Conservation (phyloP, 2,797 vertebrate species). For the Phoebastria nigripes region DNA sequence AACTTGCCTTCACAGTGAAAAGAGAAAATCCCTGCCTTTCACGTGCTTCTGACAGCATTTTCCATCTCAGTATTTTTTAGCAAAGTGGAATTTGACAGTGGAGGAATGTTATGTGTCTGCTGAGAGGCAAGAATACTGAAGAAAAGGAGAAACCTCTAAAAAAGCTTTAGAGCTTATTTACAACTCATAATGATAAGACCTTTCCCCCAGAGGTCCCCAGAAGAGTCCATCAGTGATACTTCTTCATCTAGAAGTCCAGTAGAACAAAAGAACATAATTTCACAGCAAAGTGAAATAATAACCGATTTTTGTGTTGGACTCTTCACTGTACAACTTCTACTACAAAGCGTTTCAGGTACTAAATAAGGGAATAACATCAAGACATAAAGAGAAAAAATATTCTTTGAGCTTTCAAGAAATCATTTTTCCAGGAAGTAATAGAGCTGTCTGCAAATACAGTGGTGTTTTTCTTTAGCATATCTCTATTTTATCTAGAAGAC, state of each 20-base stretch:
- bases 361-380: background rate
- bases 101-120: background rate
- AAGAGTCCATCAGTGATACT: background rate
- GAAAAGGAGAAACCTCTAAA: background rate
- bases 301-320: background rate
- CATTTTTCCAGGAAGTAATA: background rate
- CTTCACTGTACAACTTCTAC: background rate
- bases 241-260: background rate
- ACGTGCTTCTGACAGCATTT: background rate
- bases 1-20: background rate
- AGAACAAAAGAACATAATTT: background rate
- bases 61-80: background rate
- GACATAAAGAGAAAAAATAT: background rate
- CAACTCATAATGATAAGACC: background rate
- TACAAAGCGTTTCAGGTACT: background rate
- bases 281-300: background rate
- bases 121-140: background rate
- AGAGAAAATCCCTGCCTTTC: background rate
- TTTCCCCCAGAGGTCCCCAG: background rate
- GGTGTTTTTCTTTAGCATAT: background rate
- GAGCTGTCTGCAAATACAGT: background rate
- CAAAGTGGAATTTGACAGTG: background rate
- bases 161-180: background rate
- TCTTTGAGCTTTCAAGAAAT: background rate
- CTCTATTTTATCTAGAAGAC: background rate